Evolutionary conservation across 2,797 vertebrate genomes (phyloP).

Genomic region (Rhincodon typus): DNA sequence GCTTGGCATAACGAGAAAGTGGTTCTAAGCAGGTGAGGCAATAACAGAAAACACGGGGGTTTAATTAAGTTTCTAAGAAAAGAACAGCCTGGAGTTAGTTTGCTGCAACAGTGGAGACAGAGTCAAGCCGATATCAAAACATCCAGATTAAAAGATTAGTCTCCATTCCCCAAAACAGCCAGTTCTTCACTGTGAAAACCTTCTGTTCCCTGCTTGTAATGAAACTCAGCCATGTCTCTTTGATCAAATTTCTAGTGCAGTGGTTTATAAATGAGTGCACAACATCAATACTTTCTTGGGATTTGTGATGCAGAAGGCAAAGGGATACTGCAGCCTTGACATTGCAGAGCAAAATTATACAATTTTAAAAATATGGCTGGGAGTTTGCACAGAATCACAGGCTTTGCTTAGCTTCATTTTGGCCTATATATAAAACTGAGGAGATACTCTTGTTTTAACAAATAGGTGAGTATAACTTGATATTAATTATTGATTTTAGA

Average conservation of each 20-base stretch:
- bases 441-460: not conserved
- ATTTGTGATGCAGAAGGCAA: not conserved
- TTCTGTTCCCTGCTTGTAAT: not conserved
- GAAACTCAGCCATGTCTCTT: not conserved
- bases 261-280: not conserved
- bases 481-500: not conserved
- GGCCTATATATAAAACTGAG: not conserved
- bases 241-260: not conserved
- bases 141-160: too few relatives aligned
- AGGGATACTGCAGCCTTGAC: not conserved
- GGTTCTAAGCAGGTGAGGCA: not conserved
- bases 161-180: too few relatives aligned
- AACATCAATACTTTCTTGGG: not conserved
- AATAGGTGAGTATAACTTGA: not conserved
- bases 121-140: too few relatives aligned
- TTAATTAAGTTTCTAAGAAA: constrained; percentile 15
- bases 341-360: not conserved
- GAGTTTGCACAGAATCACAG: not conserved
- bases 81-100: too few relatives aligned
- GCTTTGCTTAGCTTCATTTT: not conserved
- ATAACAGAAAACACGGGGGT: not conserved
- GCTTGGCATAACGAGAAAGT: not conserved
- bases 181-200: not conserved
- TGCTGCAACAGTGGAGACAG: too few relatives aligned
- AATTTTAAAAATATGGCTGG: not conserved